Base-by-base conservation (phyloP, 2,797 vertebrate genomes). In the Acrocephalus scirpaceus region DNA sequence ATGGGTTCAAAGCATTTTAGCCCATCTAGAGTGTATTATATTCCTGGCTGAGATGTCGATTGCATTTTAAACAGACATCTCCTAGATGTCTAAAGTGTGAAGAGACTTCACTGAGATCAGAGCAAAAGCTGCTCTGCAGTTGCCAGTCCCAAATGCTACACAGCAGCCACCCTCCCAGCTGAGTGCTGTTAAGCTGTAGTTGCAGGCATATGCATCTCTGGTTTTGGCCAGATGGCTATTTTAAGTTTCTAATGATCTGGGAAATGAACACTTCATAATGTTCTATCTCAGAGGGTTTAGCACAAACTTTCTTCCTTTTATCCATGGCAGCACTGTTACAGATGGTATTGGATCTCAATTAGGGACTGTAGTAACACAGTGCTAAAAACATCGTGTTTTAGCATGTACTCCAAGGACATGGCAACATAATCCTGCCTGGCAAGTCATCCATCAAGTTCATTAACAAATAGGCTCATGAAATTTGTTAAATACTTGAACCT, bases 221-320 rank as follows among this genome's bases (percentile, higher is more conserved):
- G 40, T 81, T 90, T 88, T 40, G 84, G 69, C 91, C 95, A 95
- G 89, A 90, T 90, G 92, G 92, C 87, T 86, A 86, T 74, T 90
- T 71, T 25, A 57, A 94, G 89, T 88, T 94, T 75, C 85, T 89
- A 93, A 88, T 90, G 87, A 92, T 93, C 69, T 86, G 73, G 72
- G 93, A 97, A 96, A 97, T 56, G 40, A 88, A 88, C 58, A 60
- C 44, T 88, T 92, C 66, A 48, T 86, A 42, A 90, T 38, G 54
- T 51, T 88, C 42, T 45, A 16, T 72, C 87, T 94, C 93, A 42
- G 82, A 91, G 62, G 79, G 56, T 72, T 90, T 87, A 93, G 66
- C 32, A 88, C 58, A 86, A 92, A 75, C 85, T 90, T 91, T 75
- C 36, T 69, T 69, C 48, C 67, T 78, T 79, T 66, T 71, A 77